Evolutionary conservation across 2,113 vertebrate species (phyloP).

Genomic region (Cebus imitator): DNA sequence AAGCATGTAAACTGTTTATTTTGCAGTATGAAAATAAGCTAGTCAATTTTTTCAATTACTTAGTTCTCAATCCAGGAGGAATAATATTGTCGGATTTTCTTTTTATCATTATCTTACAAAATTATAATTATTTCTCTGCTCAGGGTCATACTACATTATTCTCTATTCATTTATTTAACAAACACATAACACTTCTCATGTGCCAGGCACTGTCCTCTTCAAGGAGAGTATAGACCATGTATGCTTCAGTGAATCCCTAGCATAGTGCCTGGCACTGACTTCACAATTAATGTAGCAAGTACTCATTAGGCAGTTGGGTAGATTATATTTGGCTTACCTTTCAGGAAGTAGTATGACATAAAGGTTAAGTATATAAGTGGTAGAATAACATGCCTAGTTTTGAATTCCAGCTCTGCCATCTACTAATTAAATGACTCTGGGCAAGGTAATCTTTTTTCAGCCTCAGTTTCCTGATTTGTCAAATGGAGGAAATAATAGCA

Average conservation of each 20-base stretch:
- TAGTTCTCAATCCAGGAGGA: slow-evolving; percentile 16
- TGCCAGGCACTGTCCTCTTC: background rate
- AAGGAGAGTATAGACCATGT: background rate
- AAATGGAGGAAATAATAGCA: background rate
- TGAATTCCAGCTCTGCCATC: slow-evolving; percentile 16
- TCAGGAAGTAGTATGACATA: background rate
- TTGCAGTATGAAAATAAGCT: slow-evolving; percentile 47
- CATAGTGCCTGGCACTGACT: background rate
- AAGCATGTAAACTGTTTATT: slow-evolving; percentile 38
- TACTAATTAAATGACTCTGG: background rate
- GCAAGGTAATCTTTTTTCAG: background rate
- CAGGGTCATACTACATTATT: background rate
- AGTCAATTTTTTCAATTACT: slow-evolving; percentile 31
- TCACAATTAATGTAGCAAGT: background rate
- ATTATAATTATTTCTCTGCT: slow-evolving; percentile 14
- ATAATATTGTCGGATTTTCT: background rate
- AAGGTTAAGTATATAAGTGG: background rate
- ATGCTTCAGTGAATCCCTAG: background rate
- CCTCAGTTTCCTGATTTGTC: background rate
- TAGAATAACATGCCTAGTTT: background rate
- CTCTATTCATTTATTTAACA: background rate
- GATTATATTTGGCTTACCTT: background rate
- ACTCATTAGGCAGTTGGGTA: background rate
- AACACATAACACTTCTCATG: background rate
- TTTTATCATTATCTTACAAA: slow-evolving; percentile 38